phyloP scores from a whole-genome alignment of 2,797 vertebrate genomes.

The Mormyrops boulengeri region DNA sequence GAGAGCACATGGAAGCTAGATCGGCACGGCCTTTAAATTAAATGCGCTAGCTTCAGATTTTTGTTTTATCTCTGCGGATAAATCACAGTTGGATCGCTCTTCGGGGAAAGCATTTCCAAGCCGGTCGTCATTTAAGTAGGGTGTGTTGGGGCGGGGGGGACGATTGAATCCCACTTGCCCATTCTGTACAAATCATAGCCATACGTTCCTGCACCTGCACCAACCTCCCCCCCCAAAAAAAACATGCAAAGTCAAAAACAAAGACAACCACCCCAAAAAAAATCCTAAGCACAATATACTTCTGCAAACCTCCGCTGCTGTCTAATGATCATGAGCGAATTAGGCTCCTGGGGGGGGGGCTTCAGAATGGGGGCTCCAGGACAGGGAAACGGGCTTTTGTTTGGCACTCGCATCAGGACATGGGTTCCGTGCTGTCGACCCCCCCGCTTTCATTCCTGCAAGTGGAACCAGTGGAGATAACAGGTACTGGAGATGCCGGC shows the following conservation, averaged over 20 bases:
- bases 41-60: constrained; percentile 26
- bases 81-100: constrained; percentile 28
- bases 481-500: constrained; percentile 42
- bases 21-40: constrained; percentile 31
- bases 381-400: constrained; percentile 26
- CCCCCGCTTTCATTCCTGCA: constrained; percentile 35
- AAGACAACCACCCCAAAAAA: not conserved
- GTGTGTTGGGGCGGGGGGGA: not conserved
- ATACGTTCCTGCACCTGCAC: not conserved
- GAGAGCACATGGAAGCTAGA: not conserved
- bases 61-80: constrained; percentile 24
- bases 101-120: constrained; percentile 31
- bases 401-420: constrained; percentile 25
- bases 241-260: not conserved
- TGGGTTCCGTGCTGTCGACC: not conserved
- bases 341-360: not conserved
- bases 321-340: not conserved
- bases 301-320: not conserved
- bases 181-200: constrained; percentile 13
- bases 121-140: constrained; percentile 23
- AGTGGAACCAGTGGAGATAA: constrained; percentile 45
- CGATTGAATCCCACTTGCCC: constrained; percentile 3
- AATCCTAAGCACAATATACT: constrained; percentile 16
- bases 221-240: not conserved
- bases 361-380: not conserved